Evolutionary conservation across 1,140 invertebrate species (phyloP).

Genomic region (Caenorhabditis latens): DNA sequence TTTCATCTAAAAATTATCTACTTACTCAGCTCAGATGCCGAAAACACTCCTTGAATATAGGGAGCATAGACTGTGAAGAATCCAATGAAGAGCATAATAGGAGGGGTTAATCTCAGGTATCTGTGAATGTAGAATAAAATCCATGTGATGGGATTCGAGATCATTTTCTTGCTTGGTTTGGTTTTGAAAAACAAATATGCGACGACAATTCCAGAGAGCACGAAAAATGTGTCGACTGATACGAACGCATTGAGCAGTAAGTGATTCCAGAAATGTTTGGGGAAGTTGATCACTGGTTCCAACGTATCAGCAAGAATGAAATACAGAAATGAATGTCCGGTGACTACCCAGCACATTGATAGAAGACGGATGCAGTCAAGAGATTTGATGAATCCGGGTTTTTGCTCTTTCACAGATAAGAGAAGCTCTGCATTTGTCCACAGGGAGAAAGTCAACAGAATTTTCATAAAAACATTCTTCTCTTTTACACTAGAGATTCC

Average conservation of each 20-base stretch:
- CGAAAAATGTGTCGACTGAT: constrained; percentile 65
- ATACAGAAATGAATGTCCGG: constrained; percentile 72
- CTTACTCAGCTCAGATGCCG: constrained; percentile 32
- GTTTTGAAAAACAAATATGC: constrained; percentile 64
- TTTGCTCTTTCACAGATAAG: constrained; percentile 50
- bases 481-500: neutral
- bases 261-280: constrained; percentile 48
- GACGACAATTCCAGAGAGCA: constrained; percentile 60
- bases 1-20: neutral
- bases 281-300: constrained; percentile 42
- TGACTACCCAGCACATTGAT: constrained; percentile 77
- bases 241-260: constrained; percentile 59
- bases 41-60: constrained; percentile 52
- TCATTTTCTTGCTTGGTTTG: neutral
- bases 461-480: neutral
- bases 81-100: constrained; percentile 64
- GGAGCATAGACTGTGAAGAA: constrained; percentile 74
- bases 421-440: constrained; percentile 67
- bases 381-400: constrained; percentile 53
- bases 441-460: constrained; percentile 66
- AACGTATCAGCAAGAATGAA: constrained; percentile 41
- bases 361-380: constrained; percentile 78
- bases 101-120: constrained; percentile 64
- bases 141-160: constrained; percentile 58
- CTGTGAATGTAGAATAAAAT: constrained; percentile 65